A percentile compares a stretch with the other conserved stretches of the same genome.
These are phyloP conservation scores for Kryptolebias ocellatus DNA, from an alignment of 2,797 vertebrate genomes.

Conservation along the genomic window DNA sequence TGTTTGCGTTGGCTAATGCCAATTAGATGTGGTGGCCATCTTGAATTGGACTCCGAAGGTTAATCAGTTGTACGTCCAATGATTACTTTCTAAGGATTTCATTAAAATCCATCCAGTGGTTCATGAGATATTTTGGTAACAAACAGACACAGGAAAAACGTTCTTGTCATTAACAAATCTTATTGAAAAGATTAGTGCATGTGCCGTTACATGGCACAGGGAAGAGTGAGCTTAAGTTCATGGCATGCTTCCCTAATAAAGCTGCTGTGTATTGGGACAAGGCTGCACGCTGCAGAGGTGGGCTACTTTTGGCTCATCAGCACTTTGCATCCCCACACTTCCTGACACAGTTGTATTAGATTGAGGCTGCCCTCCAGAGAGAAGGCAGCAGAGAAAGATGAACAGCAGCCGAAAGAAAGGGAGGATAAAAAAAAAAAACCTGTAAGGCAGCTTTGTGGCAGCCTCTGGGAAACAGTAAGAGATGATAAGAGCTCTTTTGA, in stretches of 20 bases:
- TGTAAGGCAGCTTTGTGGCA: slow-evolving; percentile 69
- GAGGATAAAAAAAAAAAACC: slow-evolving; percentile 13
- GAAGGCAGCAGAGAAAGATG: slow-evolving; percentile 71
- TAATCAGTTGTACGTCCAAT: too few species aligned
- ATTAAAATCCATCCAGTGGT: too few species aligned
- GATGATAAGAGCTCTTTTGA: slow-evolving; percentile 78
- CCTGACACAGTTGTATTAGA: slow-evolving; percentile 87
- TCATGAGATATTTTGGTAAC: not conserved
- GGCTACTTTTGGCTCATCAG: slow-evolving; percentile 92
- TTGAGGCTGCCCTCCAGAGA: slow-evolving; percentile 79
- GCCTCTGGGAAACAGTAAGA: slow-evolving; percentile 76
- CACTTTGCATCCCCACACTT: slow-evolving; percentile 90
- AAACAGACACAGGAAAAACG: slow-evolving; percentile 1
- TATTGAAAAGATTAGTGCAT: slow-evolving; percentile 5
- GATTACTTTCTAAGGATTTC: too few species aligned
- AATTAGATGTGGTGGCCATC: too few species aligned
- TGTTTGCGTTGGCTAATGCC: too few species aligned
- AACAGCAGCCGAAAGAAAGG: slow-evolving; percentile 53
- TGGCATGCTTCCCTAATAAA: slow-evolving; percentile 70
- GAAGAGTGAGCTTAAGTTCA: slow-evolving; percentile 48
- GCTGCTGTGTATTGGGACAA: slow-evolving; percentile 62
- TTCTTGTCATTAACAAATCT: not conserved
- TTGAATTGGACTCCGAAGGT: too few species aligned
- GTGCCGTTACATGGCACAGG: slow-evolving; percentile 45
- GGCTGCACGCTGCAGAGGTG: slow-evolving; percentile 82